Base-by-base conservation (phyloP, 2,113 vertebrate genomes). In the Leiothrix lutea region DNA sequence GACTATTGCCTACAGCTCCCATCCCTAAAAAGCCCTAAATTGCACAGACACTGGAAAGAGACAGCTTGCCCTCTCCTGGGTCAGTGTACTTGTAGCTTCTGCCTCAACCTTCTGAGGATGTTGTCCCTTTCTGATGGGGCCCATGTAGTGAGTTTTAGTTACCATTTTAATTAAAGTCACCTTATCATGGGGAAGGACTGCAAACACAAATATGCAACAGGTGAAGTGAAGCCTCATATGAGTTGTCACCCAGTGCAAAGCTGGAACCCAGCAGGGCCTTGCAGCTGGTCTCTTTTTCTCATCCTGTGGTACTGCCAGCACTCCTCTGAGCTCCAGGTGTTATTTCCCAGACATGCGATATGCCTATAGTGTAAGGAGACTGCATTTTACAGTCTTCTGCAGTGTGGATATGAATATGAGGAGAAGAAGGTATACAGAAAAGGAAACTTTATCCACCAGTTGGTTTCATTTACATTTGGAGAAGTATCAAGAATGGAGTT, bases 381-480 rank as follows among this genome's bases (percentile, higher is more conserved):
- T 10, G 47, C 44, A 47, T 64, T 84, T 94, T 74, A 79, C 14
- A 47, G 44, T 70, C 47, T 18, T 86, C 65, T 94, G 70, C 60
- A 62, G 48, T 23, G 28, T 31, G 9, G 15, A 80, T 50, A 65
- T 28, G 20, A 71, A 60, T 16, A 60, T 28, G 24, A 86, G 73
- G 40, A 80, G 28, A 11, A 25, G n/a, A 80, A 69, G 35, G 22
- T 44, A 26, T 47, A 38, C 7, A 40, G 57, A 74, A 58, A 79
- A 90, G n/a, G 35, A 93, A 94, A 87, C 19, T 10, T 60, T 75
- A 64, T 50, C 35, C 65, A 71, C 21, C 2, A 28, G 5, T 57
- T 92, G 50, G n/a, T 73, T 87, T 69, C 57, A 92, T 92, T 90
- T 83, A 80, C 64, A 35, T 92, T 90, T 93, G 79, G 88, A 95